phyloP scores from a whole-genome alignment of 2,888 invertebrate species.

The Dysmachus trigonus region DNA sequence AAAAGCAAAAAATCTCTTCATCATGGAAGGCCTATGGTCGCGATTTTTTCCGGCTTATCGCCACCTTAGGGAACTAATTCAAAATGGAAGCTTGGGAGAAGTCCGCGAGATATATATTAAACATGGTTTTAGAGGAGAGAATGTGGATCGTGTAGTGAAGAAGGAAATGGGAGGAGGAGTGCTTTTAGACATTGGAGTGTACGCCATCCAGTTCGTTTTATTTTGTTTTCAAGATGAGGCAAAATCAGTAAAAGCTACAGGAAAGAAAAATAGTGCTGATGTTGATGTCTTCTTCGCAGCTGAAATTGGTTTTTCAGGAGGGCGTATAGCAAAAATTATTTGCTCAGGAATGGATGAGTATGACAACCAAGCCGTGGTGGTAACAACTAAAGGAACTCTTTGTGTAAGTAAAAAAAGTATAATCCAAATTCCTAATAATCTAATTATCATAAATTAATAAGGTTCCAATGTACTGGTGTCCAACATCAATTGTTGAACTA shows the following conservation, averaged over 20 bases:
- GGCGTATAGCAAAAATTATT: conserved; percentile 52
- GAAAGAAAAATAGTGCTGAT: conserved; percentile 73
- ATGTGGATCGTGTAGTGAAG: conserved; percentile 67
- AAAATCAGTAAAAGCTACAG: conserved; percentile 70
- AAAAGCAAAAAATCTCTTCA: conserved; percentile 72
- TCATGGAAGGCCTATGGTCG: conserved; percentile 89
- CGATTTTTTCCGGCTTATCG: conserved; percentile 79
- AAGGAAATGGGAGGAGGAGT: conserved; percentile 79
- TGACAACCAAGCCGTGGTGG: conserved; percentile 54
- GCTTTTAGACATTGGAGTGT: conserved; percentile 78
- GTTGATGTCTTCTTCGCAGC: conserved; percentile 68
- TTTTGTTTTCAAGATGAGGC: conserved; percentile 75
- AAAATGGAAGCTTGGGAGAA: conserved; percentile 72
- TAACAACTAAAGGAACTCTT: conserved; percentile 54
- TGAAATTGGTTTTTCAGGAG: conserved; percentile 53
- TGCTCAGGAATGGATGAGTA: conserved; percentile 54
- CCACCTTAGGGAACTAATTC: conserved; percentile 67
- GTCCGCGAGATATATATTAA: conserved; percentile 71
- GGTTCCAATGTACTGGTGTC: conserved; percentile 73
- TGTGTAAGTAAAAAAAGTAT: conserved; percentile 51
- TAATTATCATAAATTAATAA: conserved; percentile 50
- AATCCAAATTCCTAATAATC: background rate
- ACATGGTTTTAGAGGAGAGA: conserved; percentile 72
- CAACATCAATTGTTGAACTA: conserved; percentile 70
- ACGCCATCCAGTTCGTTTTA: conserved; percentile 75